Base-by-base conservation (phyloP, 2,797 vertebrate species). In the Notolepis coatsorum region DNA sequence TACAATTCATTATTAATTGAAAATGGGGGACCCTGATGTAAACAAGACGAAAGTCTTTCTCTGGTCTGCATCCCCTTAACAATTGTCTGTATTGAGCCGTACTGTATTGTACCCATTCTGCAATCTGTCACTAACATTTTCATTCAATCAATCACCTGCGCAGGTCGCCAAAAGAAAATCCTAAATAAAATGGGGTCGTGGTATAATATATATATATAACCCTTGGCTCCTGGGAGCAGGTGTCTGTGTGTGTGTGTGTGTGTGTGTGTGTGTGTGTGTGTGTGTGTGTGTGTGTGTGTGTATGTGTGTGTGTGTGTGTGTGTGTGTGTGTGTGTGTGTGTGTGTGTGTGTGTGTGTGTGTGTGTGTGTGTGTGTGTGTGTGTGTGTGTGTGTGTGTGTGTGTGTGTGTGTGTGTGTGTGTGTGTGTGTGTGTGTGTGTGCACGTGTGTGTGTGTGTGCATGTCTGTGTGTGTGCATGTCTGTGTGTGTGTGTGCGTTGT, bases 211-310 rank as follows among this genome's bases (percentile, higher is more conserved):
- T n/a, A n/a, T n/a, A n/a, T n/a, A 33, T 30, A 51, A 57, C 33
- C 53, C 30, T 43, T 3, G 21, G 60, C 57, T 23, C 23, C 41
- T 35, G 23, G 25, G 52, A 56, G 35, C 42, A 61, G 21, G 39
- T 47, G 23, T 72, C 21, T 31, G 21, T 41, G 6, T 61, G 43
- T 55, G 41, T 18, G 37, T 27, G 23, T 55, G 24, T 12, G 15
- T 42, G 38, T 30, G 23, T 27, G 23, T 12, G 23, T 47, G 45
- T 24, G 13, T 47, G 45, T 24, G 12, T 21, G 0, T 10, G 31
- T 37, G 49, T 37, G 31, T 23, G 31, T 35, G 30, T 7, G 10
- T 7, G 5, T 15, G 7, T 43, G 23, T 12, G 13, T 42, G 37
- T 45, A 30, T 54, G n/a, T 3, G 17, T 39, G 38, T 3, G 12